Base-by-base conservation (phyloP, 2,888 invertebrate species). In the Rhorus exstirpatorius region DNA sequence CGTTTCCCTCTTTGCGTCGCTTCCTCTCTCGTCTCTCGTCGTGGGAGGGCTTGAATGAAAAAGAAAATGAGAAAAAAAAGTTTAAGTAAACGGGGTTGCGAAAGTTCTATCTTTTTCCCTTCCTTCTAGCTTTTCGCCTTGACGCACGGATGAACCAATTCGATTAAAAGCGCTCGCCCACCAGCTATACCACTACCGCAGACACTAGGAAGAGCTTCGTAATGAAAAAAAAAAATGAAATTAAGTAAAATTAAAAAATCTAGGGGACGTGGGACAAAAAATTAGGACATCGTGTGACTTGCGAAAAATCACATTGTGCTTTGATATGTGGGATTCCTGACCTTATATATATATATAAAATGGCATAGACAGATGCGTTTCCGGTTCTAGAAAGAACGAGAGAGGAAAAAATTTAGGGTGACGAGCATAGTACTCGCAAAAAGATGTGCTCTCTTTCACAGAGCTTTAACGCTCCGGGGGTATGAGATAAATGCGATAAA, bases 81-180 rank as follows among this genome's bases (percentile, higher is more conserved):
- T 3, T 35, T 46, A 46, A 60, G 58, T 49, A 67, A 55, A 44
- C 44, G 41, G 49, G 31, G 70, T 75, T 70, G 78, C 55, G n/a
- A n/a, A 41, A 26, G 1, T 35, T 67, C 75, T 21, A 24, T 65
- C 67, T 63, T 63, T 49, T 71, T 61, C 55, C 74, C 61, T 79
- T 78, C 74, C 74, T 68, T 78, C 78, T 81, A 68, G 68, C 68
- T 71, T 79, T 79, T 82, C 82, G 71, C 75, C 82, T 82, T 82
- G 79, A 79, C 71, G 82, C 82, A 79, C 79, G 82, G 82, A 76
- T 79, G 79, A 82, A 82, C 82, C 82, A 79, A 82, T 82, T 79
- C 82, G 82, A 82, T 79, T 82, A 79, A 71, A 75, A 51, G 3
- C 65, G 35, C 70, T 65, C 65, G 49, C 38, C 61, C 74, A 58